Base-by-base conservation (phyloP, 2,797 vertebrate species). In the Decapterus maruadsi region DNA sequence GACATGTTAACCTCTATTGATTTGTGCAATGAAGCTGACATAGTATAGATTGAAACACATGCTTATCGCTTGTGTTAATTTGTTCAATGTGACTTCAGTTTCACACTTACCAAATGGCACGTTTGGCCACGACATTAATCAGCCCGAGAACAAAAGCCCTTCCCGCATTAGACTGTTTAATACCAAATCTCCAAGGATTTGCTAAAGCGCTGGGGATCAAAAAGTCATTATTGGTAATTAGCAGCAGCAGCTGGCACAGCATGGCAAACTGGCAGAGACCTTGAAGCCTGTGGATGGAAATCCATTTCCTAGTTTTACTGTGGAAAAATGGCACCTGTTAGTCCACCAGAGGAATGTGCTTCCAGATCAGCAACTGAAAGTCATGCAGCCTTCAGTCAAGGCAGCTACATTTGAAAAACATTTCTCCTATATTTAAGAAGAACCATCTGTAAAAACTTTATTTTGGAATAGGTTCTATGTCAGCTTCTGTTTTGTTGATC, bases 141-240 rank as follows among this genome's bases (percentile, higher is more conserved):
- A 55, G 20, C 63, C 46, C 45, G 57, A 80, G 54, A 71, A 76
- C 59, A 72, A 65, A 73, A 68, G 66, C 70, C 26, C 16, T 62
- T 70, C 31, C 34, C 8, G 4, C 45, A 63, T 86, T 84, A 81
- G 48, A 73, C 72, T 12, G 51, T 61, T 53, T 85, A 68, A 87
- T 76, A 26, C 29, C 73, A 69, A 64, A 80, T 85, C 80, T 86
- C 78, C 38, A 20, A 69, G 82, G 88, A 86, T 87, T 91, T 84
- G 54, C 62, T 72, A n/a, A 86, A 86, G 55, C 74, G 22, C 67
- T 0, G 11, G n/a, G 67, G 78, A 89, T 88, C 84, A 89, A 75
- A 59, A 90, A 83, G 90, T 86, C 75, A 54, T 81, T 73, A 68
- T 61, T 72, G 45, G 67, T 86, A 80, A 86, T 90, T 89, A 83